Evolutionary conservation across 2,113 vertebrate species (phyloP), one percentile per base, ranked within the genome.

Genomic region (Galeopterus variegatus): DNA sequence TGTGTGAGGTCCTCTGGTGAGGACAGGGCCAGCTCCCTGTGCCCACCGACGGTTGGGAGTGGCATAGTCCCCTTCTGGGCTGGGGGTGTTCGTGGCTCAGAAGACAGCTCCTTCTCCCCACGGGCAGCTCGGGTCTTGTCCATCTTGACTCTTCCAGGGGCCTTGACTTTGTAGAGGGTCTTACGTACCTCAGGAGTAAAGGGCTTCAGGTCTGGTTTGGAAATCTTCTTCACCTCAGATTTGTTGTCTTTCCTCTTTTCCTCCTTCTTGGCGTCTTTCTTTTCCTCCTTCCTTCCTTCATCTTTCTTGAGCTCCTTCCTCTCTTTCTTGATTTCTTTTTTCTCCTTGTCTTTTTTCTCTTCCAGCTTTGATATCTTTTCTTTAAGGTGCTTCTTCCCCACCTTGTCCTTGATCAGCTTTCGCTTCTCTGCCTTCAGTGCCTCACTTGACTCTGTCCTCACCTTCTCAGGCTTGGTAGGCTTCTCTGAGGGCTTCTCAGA

Each of bases 1-100:
- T 99, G 99, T 14, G 99, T 99, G 67, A 99, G 99, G 97, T 99
- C 99, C 97, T 99, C 99, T 13, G 99, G 99, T 15, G 99, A 99
- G 72, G 99, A 99, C 31, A 99, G 97, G 33, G 98, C 98, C 64
- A 99, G 98, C n/a, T 99, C 99, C 93, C 98, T 97, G 41, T 96
- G 41, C 26, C 95, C 98, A 83, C 96, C 84, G 52, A 99, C 98
- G 72, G 75, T 67, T 86, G 97, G 90, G 14, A 98, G 97, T 19
- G 85, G 80, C 1, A 95, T 97, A 65, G 97, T 69, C 8, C 93
- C 96, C 80, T 96, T 98, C 50, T 97, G 98, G 52, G 94, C 96
- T n/a, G 96, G 95, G 33, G 98, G 95, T 85, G 98, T 98, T 98
- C 95, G 98, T 93, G 98, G 98, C 83, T 92, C 48, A 26, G 98